Base-by-base conservation (phyloP, 2,888 invertebrate genomes). In the Caenorhabditis doughertyi region DNA sequence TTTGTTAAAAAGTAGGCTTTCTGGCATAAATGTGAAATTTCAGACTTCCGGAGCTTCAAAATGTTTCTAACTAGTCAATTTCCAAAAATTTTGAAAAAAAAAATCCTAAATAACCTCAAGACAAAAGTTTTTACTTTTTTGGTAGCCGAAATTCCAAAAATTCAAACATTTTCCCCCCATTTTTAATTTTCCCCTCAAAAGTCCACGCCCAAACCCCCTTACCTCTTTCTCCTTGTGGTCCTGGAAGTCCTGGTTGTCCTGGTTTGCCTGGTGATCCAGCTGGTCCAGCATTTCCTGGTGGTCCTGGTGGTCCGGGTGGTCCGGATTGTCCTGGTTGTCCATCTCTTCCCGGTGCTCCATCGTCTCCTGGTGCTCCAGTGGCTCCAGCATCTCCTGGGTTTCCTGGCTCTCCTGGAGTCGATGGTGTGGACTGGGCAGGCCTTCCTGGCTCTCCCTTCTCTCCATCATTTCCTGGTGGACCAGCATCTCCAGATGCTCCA, bases 361-460 rank as follows among this genome's bases (percentile, higher is more conserved):
- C 89, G 53, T 89, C 87, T 80, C 90, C 89, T 35, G 88, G 87
- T 23, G 85, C 71, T 71, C 87, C 89, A 21, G 84, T 83, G 42
- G 86, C 81, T 79, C 89, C 89, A 21, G 87, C 79, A 51, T 90
- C 90, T 80, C 90, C 90, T 21, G 89, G 88, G n/a, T 84, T 74
- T 85, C 90, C 90, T 35, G 89, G 87, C 74, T 91, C 91, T 81
- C 91, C 91, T 32, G 91, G 89, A 58, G 87, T 89, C 21, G 89
- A 81, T 23, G 90, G 89, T 21, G 89, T 87, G 47, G 84, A 84
- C 49, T 81, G 85, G 13, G 89, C 89, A 42, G 89, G 89, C 51
- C 89, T 68, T 76, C 89, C 89, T 29, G 89, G 85, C 35, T 89
- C 89, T 85, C 89, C 89, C 47, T 83, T 85, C 72, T 89, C 89